Conservation (phyloP, 2,797 vertebrate species). For the Malurus splendens region DNA sequence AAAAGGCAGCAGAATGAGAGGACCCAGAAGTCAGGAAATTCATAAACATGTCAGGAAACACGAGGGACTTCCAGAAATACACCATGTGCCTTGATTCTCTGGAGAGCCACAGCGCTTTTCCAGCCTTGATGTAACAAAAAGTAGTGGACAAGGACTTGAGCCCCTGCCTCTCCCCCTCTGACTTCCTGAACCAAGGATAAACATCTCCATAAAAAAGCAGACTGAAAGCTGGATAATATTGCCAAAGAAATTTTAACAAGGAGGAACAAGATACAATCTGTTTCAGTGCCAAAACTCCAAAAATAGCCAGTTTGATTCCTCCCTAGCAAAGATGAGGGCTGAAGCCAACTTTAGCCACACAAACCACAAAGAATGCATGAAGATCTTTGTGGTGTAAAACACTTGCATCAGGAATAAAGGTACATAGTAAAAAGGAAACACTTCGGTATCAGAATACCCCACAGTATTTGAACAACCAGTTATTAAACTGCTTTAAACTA, state of each 20-base stretch:
- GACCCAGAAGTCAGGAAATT: background rate
- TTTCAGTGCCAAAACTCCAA: background rate
- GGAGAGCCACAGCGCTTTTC: rapidly evolving
- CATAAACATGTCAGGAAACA: background rate
- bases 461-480: background rate
- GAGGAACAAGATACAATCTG: background rate
- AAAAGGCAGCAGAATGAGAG: background rate
- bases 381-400: background rate
- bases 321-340: background rate
- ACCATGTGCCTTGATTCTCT: background rate
- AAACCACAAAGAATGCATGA: background rate
- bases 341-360: background rate
- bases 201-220: background rate
- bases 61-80: background rate
- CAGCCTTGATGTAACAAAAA: background rate
- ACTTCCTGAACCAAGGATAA: background rate
- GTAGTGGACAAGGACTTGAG: background rate
- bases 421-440: background rate
- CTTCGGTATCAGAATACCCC: background rate
- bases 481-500: background rate
- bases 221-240: background rate
- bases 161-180: too few species aligned
- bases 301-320: background rate
- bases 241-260: background rate
- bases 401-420: background rate